phyloP scores from a whole-genome alignment of 2,113 vertebrate genomes.

The Oryzias melastigma region DNA sequence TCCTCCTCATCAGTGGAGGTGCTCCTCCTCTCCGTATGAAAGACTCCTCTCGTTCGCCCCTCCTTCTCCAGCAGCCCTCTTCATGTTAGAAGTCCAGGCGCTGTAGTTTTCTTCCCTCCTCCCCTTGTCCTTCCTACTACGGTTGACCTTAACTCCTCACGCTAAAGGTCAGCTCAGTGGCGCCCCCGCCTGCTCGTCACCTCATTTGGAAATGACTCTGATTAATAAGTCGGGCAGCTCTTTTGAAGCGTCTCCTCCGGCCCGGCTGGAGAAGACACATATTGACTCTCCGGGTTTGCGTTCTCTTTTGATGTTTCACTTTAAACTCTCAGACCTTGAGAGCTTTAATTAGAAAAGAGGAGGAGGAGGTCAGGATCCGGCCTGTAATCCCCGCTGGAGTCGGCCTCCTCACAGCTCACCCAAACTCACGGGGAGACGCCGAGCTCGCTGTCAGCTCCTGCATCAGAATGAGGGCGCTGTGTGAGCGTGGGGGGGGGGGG shows the following conservation, averaged over 20 bases:
- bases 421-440: not conserved
- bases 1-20: not conserved
- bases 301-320: conserved; percentile 58
- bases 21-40: conserved; percentile 14
- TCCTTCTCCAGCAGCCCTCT: not conserved
- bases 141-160: conserved; percentile 43
- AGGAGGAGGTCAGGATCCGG: conserved; percentile 17
- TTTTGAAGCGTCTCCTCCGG: conserved; percentile 55
- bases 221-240: conserved; percentile 42
- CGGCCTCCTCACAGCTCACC: conserved; percentile 22
- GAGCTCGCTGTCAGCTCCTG: not conserved
- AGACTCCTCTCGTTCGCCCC: not conserved
- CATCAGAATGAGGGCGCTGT: not conserved
- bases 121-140: conserved; percentile 1
- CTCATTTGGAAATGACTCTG: conserved; percentile 54
- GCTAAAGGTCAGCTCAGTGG: conserved; percentile 47
- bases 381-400: conserved; percentile 28
- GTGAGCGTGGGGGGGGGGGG: not conserved
- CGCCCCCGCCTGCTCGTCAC: conserved; percentile 29
- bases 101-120: conserved; percentile 18
- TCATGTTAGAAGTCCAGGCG: conserved; percentile 12
- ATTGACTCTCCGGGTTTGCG: conserved; percentile 57
- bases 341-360: conserved; percentile 50
- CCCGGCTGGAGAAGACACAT: conserved; percentile 64
- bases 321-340: conserved; percentile 45